Evolutionary conservation across 2,113 vertebrate species (phyloP), one percentile per base, ranked within the genome.

Genomic region (Polypterus bichir): DNA sequence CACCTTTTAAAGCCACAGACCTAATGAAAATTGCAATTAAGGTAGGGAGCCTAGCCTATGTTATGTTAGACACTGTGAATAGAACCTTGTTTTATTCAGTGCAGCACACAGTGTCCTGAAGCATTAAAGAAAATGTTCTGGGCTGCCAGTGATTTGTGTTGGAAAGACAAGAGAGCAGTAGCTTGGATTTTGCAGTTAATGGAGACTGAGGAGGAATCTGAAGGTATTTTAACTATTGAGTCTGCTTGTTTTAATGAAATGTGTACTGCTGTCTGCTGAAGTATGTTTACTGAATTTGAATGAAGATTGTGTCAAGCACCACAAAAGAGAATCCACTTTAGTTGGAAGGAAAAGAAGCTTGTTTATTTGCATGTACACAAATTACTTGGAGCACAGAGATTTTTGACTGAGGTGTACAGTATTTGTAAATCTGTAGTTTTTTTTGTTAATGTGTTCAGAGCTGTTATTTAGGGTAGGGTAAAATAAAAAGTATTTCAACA

Each of bases 201-300:
- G 9, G 44, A 10, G 54, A 55, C 44, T 9, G 54, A 55, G 4
- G 9, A 5, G 54, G 54, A 55, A 6, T 55, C 54, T 55, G 2
- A 55, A 55, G 54, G 10, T 5, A 55, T 55, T 6, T 55, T 85
- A 77, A 83, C 80, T 83, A 46, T 45, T 7, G 7, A 57, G n/a
- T 52, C 3, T 10, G 7, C 11, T 44, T 1, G 59, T 11, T n/a
- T n/a, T n/a, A 3, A 45, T 9, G 45, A n/a, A 3, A 11, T 10
- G 3, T n/a, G 48, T 11, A 49, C 27, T 8, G 46, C 1, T 7
- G 49, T 6, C 51, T 60, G 49, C 8, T 49, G 1, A 27, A 27
- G 27, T 27, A 2, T 27, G 27, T 27, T 27, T 27, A 27, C 27
- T 27, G 27, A 27, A 27, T 27, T 27, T 27, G 27, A 27, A 27